Evolutionary conservation across 2,888 invertebrate genomes (phyloP), one percentile per base, ranked within the genome.

Genomic region (Helobdella robusta): DNA sequence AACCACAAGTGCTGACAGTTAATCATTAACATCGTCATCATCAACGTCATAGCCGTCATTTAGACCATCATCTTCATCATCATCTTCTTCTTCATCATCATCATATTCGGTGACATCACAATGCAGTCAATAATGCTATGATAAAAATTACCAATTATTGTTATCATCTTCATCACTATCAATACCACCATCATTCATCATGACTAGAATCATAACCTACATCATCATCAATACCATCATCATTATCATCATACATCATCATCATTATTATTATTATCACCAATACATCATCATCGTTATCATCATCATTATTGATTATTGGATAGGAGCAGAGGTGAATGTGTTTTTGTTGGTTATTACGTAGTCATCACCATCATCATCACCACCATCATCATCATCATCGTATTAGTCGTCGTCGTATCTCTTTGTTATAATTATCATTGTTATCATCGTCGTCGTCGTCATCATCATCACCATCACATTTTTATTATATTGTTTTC

Each of bases 101-200:
- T 54, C 11, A 25, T 54, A 28, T 30, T 54, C 25, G 32, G 28
- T 32, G 32, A 32, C 25, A 54, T 54, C 54, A 8, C 32, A 28
- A 54, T 28, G 5, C n/a, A n/a, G 32, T 28, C 54, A 54, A 32
- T 32, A 54, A 32, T 32, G 32, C 32, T 32, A 54, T 54, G 30
- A 54, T 28, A 28, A 54, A 28, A 28, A 54, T 54, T 32, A 54
- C 23, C 54, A 54, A 54, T 54, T 32, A 54, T 54, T 32, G 32
- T 54, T 32, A 54, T 30, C 8, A 54, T 54, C 54, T 30, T 54
- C 54, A 54, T 54, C 54, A 23, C 30, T 32, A 54, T 54, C 54
- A 25, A 32, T 32, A 54, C 32, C 54, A 54, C 32, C 54, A 54
- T 54, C 54, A 54, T 54, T 54, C 54, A 54, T 54, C 54, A 54